A percentile compares a stretch with the other conserved stretches of the same genome.
Evolutionary conservation across 2,797 vertebrate species (phyloP).

Genomic region (Xiphorhynchus erythropygius): DNA sequence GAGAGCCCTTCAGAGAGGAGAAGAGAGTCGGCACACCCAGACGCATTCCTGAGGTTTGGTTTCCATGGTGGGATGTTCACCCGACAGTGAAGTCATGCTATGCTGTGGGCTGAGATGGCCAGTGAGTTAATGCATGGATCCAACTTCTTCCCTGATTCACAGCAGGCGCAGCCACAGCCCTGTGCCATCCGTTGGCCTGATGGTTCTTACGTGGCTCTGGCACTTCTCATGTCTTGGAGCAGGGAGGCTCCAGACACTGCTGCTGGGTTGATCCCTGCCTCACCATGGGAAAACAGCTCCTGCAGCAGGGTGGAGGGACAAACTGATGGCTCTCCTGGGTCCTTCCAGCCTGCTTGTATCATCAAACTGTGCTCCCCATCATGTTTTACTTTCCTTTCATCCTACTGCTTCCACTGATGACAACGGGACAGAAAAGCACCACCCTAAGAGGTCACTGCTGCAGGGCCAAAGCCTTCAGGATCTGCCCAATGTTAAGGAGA

Average conservation of each 20-base stretch:
- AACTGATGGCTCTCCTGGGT: not conserved
- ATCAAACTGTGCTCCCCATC: not conserved
- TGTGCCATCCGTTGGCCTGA: not conserved
- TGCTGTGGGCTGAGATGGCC: constrained; percentile 51
- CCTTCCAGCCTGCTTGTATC: not conserved
- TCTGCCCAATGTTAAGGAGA: not conserved
- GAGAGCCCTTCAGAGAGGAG: not conserved
- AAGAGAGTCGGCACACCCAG: constrained; percentile 50
- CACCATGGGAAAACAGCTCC: not conserved
- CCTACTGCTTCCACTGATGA: not conserved
- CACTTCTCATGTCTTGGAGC: not conserved
- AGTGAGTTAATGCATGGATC: constrained; percentile 52
- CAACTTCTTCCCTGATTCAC: constrained; percentile 13
- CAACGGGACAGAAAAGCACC: not conserved
- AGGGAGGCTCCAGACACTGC: not conserved
- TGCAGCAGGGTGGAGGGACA: not conserved
- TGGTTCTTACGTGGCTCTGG: not conserved
- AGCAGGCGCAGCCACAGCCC: not conserved
- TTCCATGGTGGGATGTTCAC: constrained; percentile 66
- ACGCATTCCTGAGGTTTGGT: constrained; percentile 71
- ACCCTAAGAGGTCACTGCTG: not conserved
- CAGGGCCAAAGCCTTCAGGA: not conserved
- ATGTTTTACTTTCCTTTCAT: not conserved
- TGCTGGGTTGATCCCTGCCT: not conserved
- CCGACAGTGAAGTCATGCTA: constrained; percentile 61